Evolutionary conservation across 2,888 invertebrate species (phyloP).

Genomic region (Xanthorhoe designata): DNA sequence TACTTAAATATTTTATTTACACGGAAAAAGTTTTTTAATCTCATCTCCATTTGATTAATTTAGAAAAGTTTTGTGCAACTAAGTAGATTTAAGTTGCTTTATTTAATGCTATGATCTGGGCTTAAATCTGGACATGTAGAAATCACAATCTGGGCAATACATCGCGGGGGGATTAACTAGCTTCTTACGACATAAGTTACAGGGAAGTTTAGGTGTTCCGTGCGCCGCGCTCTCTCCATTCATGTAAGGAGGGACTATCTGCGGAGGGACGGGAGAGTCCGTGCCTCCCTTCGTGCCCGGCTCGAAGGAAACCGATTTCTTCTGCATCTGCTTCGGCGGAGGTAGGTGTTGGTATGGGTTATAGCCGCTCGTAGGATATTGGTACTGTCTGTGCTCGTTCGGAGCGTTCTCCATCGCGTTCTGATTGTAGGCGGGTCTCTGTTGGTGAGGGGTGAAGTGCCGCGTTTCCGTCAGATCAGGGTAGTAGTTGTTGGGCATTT

Average conservation of each 20-base stretch:
- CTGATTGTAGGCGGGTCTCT: constrained; percentile 72
- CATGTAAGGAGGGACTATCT: constrained; percentile 60
- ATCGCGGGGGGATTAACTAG: constrained; percentile 90
- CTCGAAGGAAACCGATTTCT: constrained; percentile 90
- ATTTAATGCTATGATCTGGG: constrained; percentile 82
- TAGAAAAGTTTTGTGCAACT: constrained; percentile 14
- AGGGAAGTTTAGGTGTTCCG: constrained; percentile 86
- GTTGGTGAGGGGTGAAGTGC: constrained; percentile 69
- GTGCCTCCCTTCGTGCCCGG: constrained; percentile 89
- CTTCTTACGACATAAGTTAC: constrained; percentile 95
- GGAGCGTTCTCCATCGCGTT: constrained; percentile 61
- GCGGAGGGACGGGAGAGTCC: constrained; percentile 79
- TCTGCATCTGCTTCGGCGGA: constrained; percentile 86
- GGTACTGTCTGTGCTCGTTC: constrained; percentile 64
- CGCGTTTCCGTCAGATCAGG: constrained; percentile 66
- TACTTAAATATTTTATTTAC: constrained; percentile 27
- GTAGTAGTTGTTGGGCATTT: constrained; percentile 72
- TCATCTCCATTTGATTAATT: constrained; percentile 13
- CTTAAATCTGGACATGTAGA: constrained; percentile 95
- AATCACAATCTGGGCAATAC: constrained; percentile 96
- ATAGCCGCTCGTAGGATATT: constrained; percentile 71
- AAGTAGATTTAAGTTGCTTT: constrained; percentile 17
- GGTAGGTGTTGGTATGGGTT: constrained; percentile 88
- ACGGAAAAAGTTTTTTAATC: constrained; percentile 6
- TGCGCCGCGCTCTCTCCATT: constrained; percentile 58